phyloP scores from a whole-genome alignment of 2,113 vertebrate species.

The Argyrosomus japonicus region DNA sequence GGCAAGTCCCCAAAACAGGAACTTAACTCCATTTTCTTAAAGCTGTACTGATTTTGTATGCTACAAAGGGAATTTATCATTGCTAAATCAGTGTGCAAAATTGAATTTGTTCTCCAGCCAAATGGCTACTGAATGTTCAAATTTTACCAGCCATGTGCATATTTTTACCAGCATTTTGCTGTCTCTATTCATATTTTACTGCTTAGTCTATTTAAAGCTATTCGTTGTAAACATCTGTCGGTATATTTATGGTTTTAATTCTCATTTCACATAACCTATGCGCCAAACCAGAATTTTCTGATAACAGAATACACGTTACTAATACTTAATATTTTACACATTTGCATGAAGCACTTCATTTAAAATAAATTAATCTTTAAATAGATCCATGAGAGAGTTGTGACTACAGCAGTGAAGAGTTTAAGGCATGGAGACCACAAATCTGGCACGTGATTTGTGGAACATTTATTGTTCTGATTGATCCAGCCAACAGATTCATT shows the following conservation, averaged over 20 bases:
- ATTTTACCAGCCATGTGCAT: too few relatives aligned
- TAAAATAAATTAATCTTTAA: neutral
- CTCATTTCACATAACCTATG: too few relatives aligned
- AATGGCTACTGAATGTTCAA: too few relatives aligned
- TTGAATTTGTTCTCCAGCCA: too few relatives aligned
- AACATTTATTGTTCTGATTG: conserved; percentile 1
- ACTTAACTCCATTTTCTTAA: neutral
- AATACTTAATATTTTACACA: neutral
- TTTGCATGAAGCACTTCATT: neutral
- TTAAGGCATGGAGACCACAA: conserved; percentile 4
- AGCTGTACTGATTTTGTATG: neutral
- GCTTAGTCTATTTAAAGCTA: neutral
- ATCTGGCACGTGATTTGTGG: too few relatives aligned
- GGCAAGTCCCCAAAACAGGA: conserved; percentile 13
- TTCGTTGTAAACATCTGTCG: neutral
- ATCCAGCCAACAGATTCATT: neutral
- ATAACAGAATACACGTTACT: neutral
- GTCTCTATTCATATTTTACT: neutral
- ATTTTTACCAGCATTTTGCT: too few relatives aligned
- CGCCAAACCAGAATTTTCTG: too few relatives aligned
- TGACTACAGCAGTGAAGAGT: neutral
- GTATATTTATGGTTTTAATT: neutral
- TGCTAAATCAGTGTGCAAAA: too few relatives aligned
- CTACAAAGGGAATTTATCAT: neutral
- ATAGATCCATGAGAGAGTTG: neutral